phyloP scores from a whole-genome alignment of 2,797 vertebrate genomes.

The Peromyscus attwateri region DNA sequence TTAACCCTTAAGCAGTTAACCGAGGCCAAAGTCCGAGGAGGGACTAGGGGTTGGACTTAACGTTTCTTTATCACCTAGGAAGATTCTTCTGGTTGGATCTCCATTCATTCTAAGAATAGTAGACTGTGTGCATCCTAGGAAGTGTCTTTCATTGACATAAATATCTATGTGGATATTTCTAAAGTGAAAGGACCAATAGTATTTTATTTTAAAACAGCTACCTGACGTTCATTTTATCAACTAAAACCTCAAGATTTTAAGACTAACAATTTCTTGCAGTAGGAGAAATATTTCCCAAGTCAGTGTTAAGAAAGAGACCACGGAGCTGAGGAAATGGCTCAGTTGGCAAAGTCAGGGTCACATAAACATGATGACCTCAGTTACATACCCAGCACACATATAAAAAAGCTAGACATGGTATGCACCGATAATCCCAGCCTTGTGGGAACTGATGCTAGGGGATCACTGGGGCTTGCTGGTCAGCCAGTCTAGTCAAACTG shows the following conservation, averaged over 20 bases:
- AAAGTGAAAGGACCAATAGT: slow-evolving; percentile 39
- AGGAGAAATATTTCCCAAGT: neutral
- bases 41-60: neutral
- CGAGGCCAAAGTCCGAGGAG: neutral
- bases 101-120: neutral
- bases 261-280: slow-evolving; percentile 1
- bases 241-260: slow-evolving; percentile 24
- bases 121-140: neutral
- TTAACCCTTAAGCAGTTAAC: neutral
- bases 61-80: neutral
- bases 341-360: neutral
- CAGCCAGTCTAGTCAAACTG: too few relatives aligned
- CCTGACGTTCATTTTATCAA: slow-evolving; percentile 24
- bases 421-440: neutral
- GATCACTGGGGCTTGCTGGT: neutral
- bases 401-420: neutral
- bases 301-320: slow-evolving; percentile 7
- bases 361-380: neutral
- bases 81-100: neutral
- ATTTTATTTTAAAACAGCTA: slow-evolving; percentile 36
- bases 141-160: neutral
- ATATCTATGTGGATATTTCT: slow-evolving; percentile 28
- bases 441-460: neutral
- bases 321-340: neutral
- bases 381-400: neutral